Evolutionary conservation across 2,797 vertebrate genomes (phyloP).

Genomic region (Phoxinus dragarum): DNA sequence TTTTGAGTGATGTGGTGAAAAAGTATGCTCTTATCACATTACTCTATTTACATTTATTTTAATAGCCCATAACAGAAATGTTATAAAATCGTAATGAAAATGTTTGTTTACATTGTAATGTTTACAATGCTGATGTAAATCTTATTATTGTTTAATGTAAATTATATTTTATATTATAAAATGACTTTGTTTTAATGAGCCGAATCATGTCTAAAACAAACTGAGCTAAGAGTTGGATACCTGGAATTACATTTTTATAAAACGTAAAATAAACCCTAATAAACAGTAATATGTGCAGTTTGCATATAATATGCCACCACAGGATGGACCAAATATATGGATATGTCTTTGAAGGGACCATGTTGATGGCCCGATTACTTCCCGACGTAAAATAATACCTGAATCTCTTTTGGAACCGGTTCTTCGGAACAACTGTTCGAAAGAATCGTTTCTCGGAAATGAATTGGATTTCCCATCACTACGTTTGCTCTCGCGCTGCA

Average conservation of each 20-base stretch:
- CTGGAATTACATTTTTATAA: not conserved
- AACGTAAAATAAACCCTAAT: not conserved
- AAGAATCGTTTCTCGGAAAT: not conserved
- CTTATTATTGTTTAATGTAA: not conserved
- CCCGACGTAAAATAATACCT: not conserved
- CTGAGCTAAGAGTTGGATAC: not conserved
- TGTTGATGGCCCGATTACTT: not conserved
- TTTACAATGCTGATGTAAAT: not conserved
- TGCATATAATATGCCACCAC: not conserved
- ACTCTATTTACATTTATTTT: not conserved
- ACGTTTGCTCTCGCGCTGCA: not conserved
- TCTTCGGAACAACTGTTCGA: slow-evolving; percentile 3
- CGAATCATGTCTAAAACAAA: not conserved
- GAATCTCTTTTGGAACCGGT: not conserved
- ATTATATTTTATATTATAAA: not conserved
- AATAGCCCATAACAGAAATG: not conserved
- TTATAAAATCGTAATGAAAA: not conserved
- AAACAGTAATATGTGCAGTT: not conserved
- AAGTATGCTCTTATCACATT: no score
- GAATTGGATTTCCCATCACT: slow-evolving; percentile 23
- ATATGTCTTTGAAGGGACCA: not conserved
- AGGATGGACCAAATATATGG: not conserved
- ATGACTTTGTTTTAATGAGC: not conserved
- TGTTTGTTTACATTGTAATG: not conserved
- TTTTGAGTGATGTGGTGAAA: not conserved